These are phyloP conservation scores for Alfaro cultratus DNA, from an alignment of 2,797 vertebrate species.

Conservation along the genomic window DNA sequence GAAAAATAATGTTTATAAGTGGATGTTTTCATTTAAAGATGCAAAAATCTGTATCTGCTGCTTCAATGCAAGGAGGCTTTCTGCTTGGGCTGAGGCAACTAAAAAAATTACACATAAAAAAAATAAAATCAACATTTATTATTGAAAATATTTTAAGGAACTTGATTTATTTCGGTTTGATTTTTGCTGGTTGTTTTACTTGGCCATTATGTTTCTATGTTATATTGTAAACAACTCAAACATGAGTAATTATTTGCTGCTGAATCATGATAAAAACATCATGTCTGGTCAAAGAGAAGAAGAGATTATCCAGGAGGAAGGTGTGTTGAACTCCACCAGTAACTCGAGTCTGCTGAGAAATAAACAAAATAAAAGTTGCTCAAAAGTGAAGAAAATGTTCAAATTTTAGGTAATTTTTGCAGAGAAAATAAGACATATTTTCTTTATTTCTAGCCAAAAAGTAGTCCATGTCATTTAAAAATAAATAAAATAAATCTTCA, in stretches of 20 bases:
- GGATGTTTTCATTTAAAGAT: neutral
- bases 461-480: too few species aligned
- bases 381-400: neutral
- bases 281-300: neutral
- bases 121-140: neutral
- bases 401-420: neutral
- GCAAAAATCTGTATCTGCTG: constrained; percentile 1
- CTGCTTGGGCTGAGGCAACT: constrained; percentile 33
- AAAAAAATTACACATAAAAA: neutral
- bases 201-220: neutral
- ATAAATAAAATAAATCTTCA: too few species aligned
- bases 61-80: constrained; percentile 51
- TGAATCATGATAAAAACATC: neutral
- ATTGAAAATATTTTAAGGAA: neutral
- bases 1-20: neutral
- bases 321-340: constrained; percentile 20
- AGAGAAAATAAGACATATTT: neutral
- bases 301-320: constrained; percentile 19
- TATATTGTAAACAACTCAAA: neutral
- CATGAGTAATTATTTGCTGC: neutral
- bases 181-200: neutral
- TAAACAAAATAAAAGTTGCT: constrained; percentile 6
- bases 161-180: neutral
- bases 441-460: neutral
- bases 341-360: constrained; percentile 16